These are phyloP conservation scores for Drosophila ohnishii DNA, from an alignment of 1,140 invertebrate species.

Conservation along the genomic window DNA sequence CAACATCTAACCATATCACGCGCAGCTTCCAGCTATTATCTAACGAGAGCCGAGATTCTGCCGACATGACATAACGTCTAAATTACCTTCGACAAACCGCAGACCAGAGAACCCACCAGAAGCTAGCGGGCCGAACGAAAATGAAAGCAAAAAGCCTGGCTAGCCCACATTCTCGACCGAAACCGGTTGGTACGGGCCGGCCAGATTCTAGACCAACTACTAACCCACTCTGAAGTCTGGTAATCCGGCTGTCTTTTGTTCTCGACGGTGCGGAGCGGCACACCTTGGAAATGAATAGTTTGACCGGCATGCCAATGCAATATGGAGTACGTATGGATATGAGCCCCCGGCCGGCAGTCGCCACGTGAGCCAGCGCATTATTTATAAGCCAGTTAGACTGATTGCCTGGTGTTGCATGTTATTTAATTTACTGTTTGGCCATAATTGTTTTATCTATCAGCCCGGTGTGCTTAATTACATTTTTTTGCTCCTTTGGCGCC, in stretches of 20 bases:
- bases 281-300: slow-evolving; percentile 47
- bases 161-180: slow-evolving; percentile 44
- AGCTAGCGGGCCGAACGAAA: slow-evolving; percentile 37
- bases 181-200: slow-evolving; percentile 59
- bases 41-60: slow-evolving; percentile 29
- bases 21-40: slow-evolving; percentile 24
- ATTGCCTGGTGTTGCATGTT: slow-evolving; percentile 64
- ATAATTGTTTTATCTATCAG: slow-evolving; percentile 79
- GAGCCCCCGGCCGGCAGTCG: neutral
- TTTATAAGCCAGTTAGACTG: slow-evolving; percentile 61
- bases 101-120: slow-evolving; percentile 30
- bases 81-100: slow-evolving; percentile 30
- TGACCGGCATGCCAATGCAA: slow-evolving; percentile 27
- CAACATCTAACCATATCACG: slow-evolving; percentile 32
- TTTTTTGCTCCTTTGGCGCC: slow-evolving; percentile 43
- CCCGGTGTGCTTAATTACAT: slow-evolving; percentile 66
- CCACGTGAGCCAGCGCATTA: slow-evolving; percentile 36
- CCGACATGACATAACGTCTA: slow-evolving; percentile 41
- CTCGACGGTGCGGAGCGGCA: slow-evolving; percentile 51
- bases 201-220: slow-evolving; percentile 52
- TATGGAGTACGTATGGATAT: neutral
- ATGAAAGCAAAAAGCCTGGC: slow-evolving; percentile 53
- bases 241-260: slow-evolving; percentile 42
- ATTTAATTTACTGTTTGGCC: slow-evolving; percentile 73
- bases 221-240: slow-evolving; percentile 61